A percentile compares a stretch with the other conserved stretches of the same genome.
These are phyloP conservation scores for Netta rufina DNA, from an alignment of 2,797 vertebrate species.

Conservation along the genomic window DNA sequence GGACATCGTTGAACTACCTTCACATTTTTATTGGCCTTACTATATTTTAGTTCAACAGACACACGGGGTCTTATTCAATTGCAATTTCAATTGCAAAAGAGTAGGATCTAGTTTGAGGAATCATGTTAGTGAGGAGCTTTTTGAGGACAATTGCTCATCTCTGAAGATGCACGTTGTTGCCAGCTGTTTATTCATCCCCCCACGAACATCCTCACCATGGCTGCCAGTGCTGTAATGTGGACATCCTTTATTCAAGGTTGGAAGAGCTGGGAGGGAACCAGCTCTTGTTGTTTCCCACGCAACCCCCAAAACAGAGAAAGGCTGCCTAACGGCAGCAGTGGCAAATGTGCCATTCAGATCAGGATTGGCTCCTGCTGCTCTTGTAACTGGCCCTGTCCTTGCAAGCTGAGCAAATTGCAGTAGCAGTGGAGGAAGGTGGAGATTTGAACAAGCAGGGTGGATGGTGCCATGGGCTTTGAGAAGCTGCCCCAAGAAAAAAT, in stretches of 20 bases:
- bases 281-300: neutral
- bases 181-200: neutral
- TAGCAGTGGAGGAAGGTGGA: neutral
- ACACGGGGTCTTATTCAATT: neutral
- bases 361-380: neutral
- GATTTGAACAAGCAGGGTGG: neutral
- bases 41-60: neutral
- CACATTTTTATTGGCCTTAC: neutral
- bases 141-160: rapidly evolving
- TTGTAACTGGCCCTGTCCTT: neutral
- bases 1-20: neutral
- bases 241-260: neutral
- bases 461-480: neutral
- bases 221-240: neutral
- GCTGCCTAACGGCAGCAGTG: neutral
- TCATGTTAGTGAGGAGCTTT: neutral
- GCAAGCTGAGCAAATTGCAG: neutral
- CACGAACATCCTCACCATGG: rapidly evolving
- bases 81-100: neutral
- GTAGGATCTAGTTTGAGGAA: neutral
- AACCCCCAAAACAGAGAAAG: neutral
- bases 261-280: neutral
- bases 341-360: neutral
- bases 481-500: neutral
- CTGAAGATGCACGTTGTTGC: neutral